phyloP scores from a whole-genome alignment of 2,888 invertebrate species.

The Strigamia maritima region DNA sequence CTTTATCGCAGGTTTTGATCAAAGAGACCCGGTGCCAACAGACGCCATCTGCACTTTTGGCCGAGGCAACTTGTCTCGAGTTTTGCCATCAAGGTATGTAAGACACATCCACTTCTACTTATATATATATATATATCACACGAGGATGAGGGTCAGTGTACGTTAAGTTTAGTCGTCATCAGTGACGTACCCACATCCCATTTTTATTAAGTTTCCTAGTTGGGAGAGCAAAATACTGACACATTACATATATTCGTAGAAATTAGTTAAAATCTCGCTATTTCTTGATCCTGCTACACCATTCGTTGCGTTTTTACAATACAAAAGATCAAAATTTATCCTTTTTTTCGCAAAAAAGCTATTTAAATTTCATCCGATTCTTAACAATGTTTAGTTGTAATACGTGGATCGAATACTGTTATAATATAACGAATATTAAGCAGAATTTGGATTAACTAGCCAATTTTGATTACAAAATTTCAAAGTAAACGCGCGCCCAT shows the following conservation, averaged over 20 bases:
- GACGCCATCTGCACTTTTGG: not conserved
- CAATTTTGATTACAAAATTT: not conserved
- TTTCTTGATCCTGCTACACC: no score
- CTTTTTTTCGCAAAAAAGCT: no score
- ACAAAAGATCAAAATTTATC: no score
- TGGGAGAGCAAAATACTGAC: not conserved
- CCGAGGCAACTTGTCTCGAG: not conserved
- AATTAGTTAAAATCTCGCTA: not conserved
- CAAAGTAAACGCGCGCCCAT: not conserved
- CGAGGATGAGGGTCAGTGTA: not conserved
- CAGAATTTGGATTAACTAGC: not conserved
- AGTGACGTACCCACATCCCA: constrained; percentile 5
- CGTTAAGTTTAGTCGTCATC: not conserved
- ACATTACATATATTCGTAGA: not conserved
- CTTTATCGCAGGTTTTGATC: not conserved
- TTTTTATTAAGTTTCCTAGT: not conserved
- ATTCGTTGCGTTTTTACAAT: no score
- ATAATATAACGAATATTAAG: not conserved
- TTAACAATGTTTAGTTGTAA: not conserved
- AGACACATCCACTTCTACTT: constrained; percentile 21
- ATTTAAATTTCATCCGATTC: no score
- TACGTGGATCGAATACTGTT: not conserved
- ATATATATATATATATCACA: constrained; percentile 13
- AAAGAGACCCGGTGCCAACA: not conserved
- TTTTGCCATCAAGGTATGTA: constrained; percentile 23